These are phyloP conservation scores for Andrena minutula DNA, from an alignment of 2,888 invertebrate genomes.

Conservation along the genomic window DNA sequence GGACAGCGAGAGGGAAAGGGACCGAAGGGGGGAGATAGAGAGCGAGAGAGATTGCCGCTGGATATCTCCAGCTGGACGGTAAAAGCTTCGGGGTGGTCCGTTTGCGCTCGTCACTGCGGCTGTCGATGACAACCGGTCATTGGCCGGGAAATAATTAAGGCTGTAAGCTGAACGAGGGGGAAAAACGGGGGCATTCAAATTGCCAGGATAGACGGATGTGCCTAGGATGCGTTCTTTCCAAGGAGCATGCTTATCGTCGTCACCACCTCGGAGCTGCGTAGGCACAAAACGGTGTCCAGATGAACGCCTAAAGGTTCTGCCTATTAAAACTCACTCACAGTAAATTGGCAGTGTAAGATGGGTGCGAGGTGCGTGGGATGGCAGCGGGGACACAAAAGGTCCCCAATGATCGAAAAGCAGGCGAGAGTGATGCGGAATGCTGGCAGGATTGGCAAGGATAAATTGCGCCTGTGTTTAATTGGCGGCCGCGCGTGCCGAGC, in stretches of 20 bases:
- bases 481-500: slow-evolving; percentile 41
- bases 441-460: slow-evolving; percentile 33
- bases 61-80: background rate
- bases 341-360: background rate
- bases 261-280: no score
- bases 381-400: slow-evolving; percentile 1
- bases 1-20: background rate
- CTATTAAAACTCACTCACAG: no score
- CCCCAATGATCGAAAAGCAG: slow-evolving; percentile 13
- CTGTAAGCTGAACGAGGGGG: slow-evolving; percentile 31
- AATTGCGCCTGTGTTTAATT: slow-evolving; percentile 50
- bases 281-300: no score
- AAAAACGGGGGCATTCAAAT: slow-evolving; percentile 43
- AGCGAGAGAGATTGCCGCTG: background rate
- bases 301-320: no score
- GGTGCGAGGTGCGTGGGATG: background rate
- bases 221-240: slow-evolving; percentile 24
- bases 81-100: slow-evolving; percentile 66
- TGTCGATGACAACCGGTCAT: slow-evolving; percentile 74
- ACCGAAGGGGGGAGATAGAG: background rate
- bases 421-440: slow-evolving; percentile 43
- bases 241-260: background rate
- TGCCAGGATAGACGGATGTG: slow-evolving; percentile 34
- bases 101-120: slow-evolving; percentile 63
- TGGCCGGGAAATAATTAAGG: slow-evolving; percentile 69